Base-by-base conservation (phyloP, 2,797 vertebrate genomes). In the Phylloscopus collybita region DNA sequence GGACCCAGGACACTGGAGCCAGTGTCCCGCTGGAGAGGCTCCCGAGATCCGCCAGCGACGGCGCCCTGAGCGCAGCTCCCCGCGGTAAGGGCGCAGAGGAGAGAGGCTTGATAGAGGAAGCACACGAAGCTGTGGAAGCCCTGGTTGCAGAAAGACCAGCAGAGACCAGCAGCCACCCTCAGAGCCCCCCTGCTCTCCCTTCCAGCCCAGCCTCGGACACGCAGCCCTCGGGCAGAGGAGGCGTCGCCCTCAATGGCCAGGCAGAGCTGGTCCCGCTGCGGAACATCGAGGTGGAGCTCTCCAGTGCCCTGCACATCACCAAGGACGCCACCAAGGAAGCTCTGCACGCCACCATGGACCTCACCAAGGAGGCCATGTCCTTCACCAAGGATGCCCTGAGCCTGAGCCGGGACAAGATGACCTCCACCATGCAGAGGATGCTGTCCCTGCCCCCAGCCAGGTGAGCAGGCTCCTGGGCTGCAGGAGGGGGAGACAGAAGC, bases 311-410 rank as follows among this genome's bases (percentile, higher is more conserved):
- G 86, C 98, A 96, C 38, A 98, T 98, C 96, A 99, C 99, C 66
- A 99, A 99, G 97, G 99, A 99, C 12, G 99, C 98, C 93, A 99
- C 99, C 2, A 99, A 99, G 97, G 99, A 99, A n/a, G 99, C 99
- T 62, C 90, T 99, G 25, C 98, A 98, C 1, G 98, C 97, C 84
- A 99, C 99, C 1, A 97, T 99, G 98, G 99, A 99, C 96, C 97
- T 99, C 94, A 99, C 99, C 96, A 99, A 99, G 96, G 99, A 99
- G 93, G 99, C 99, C 6, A 98, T 99, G 97, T 99, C 98, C 40
- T 97, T 99, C 57, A 99, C 99, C 21, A 99, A 98, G 96, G 99
- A 99, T 1, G 99, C 99, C 90, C 98, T 99, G 91, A 99, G 98
- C 96, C 97, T 99, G 95, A 99, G 99, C 94, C 98, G 98, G 29